Conservation (phyloP, 1,140 invertebrate genomes). For the Drosophila fuyamai region DNA sequence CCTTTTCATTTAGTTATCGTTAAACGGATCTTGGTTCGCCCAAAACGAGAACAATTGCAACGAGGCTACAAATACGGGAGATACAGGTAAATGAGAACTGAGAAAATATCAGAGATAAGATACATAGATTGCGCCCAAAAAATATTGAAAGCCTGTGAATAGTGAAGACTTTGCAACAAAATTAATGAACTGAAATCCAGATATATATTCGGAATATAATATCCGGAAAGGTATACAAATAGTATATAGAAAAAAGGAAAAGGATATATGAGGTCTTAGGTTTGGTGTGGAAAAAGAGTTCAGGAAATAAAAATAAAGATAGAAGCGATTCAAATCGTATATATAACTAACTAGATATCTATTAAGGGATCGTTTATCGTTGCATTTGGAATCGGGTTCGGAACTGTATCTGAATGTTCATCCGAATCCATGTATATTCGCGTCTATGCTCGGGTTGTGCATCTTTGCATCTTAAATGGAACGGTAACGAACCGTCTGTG, state of each 20-base stretch:
- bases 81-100: background rate
- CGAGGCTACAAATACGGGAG: background rate
- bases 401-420: background rate
- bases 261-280: too few species aligned
- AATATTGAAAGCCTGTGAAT: background rate
- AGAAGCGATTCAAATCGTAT: too few species aligned
- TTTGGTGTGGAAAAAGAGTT: too few species aligned
- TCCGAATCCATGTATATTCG: conserved; percentile 1
- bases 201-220: too few species aligned
- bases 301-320: too few species aligned
- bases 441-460: conserved; percentile 28
- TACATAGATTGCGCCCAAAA: background rate
- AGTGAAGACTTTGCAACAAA: too few species aligned
- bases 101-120: background rate
- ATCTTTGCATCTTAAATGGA: conserved; percentile 41
- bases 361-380: too few species aligned
- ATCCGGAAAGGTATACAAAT: too few species aligned
- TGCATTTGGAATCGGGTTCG: too few species aligned
- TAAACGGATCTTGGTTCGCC: conserved; percentile 1
- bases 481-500: conserved; percentile 13
- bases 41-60: conserved; percentile 24
- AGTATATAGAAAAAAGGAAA: background rate
- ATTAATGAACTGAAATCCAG: too few species aligned
- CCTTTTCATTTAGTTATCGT: conserved; percentile 33
- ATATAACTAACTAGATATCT: too few species aligned